These are phyloP conservation scores for Siderastrea radians DNA, from an alignment of 92 coral and sea anemone genomes.

Conservation along the genomic window DNA sequence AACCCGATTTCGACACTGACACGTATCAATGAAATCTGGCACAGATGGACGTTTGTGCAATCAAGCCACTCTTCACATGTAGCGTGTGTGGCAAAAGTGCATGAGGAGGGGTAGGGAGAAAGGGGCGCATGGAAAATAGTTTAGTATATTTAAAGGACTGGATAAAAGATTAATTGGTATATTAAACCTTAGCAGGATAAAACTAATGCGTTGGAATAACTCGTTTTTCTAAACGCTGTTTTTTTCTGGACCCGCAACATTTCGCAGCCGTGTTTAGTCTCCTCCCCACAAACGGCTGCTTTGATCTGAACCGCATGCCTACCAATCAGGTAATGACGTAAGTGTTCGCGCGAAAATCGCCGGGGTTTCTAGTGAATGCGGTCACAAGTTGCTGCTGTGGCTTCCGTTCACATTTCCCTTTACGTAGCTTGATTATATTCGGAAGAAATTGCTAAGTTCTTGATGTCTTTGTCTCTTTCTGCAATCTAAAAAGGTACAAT, in stretches of 20 bases:
- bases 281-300: too few relatives aligned
- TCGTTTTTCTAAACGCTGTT: neutral
- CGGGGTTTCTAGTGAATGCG: too few relatives aligned
- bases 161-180: neutral
- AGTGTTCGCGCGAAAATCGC: too few relatives aligned
- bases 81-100: neutral
- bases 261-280: too few relatives aligned
- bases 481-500: too few relatives aligned
- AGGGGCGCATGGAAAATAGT: slow-evolving; percentile 7
- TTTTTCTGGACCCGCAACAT: slow-evolving; percentile 14
- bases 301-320: too few relatives aligned
- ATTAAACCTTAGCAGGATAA: neutral
- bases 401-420: too few relatives aligned
- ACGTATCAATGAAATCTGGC: slow-evolving; percentile 1
- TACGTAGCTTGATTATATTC: too few relatives aligned
- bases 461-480: too few relatives aligned
- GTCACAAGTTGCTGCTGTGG: too few relatives aligned
- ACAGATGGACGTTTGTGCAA: neutral
- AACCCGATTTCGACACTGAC: slow-evolving; percentile 6
- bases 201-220: neutral
- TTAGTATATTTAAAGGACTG: neutral
- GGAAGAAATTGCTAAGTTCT: too few relatives aligned
- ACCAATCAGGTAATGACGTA: too few relatives aligned
- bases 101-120: slow-evolving; percentile 1
- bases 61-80: neutral